Conservation (phyloP, 1,140 invertebrate genomes). For the Drosophila pseudoananassae region DNA sequence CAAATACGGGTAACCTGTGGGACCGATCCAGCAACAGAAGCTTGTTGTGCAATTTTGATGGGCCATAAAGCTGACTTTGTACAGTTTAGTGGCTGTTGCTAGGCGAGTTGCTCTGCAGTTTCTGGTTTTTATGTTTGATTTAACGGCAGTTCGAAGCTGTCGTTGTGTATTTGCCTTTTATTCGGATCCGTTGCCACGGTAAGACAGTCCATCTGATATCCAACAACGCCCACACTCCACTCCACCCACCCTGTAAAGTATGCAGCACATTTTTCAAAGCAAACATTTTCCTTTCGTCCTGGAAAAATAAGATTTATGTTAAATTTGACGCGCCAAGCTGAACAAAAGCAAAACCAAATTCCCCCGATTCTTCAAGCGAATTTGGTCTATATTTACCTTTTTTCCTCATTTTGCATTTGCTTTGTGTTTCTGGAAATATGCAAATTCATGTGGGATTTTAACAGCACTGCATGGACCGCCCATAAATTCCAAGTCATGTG, state of each 20-base stretch:
- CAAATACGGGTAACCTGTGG: conserved; percentile 44
- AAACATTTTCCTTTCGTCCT: conserved; percentile 42
- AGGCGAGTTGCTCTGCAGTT: conserved; percentile 32
- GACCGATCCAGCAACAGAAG: conserved; percentile 14
- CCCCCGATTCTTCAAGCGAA: conserved; percentile 23
- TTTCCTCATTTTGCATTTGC: conserved; percentile 8
- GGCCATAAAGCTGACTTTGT: conserved; percentile 66
- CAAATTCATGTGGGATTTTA: conserved; percentile 50
- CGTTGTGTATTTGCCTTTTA: conserved; percentile 43
- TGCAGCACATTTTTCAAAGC: conserved; percentile 40
- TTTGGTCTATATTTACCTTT: conserved; percentile 34
- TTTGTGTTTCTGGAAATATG: conserved; percentile 48
- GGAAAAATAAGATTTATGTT: conserved; percentile 64
- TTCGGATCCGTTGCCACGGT: conserved; percentile 62
- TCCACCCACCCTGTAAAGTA: conserved; percentile 8
- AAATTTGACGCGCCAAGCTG: conserved; percentile 55
- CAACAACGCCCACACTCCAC: background rate
- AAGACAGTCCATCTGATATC: conserved; percentile 34
- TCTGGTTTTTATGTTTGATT: conserved; percentile 68
- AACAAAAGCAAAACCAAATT: conserved; percentile 42
- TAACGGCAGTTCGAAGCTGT: conserved; percentile 54
- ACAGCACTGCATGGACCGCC: conserved; percentile 35
- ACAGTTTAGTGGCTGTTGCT: conserved; percentile 52
- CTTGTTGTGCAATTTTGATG: conserved; percentile 69
- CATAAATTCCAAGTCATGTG: conserved; percentile 37